Percentiles rank a stretch among this genome's conserved stretches.
These are phyloP conservation scores for Bos indicus DNA, from an alignment of 2,113 vertebrate species.

Conservation along the genomic window DNA sequence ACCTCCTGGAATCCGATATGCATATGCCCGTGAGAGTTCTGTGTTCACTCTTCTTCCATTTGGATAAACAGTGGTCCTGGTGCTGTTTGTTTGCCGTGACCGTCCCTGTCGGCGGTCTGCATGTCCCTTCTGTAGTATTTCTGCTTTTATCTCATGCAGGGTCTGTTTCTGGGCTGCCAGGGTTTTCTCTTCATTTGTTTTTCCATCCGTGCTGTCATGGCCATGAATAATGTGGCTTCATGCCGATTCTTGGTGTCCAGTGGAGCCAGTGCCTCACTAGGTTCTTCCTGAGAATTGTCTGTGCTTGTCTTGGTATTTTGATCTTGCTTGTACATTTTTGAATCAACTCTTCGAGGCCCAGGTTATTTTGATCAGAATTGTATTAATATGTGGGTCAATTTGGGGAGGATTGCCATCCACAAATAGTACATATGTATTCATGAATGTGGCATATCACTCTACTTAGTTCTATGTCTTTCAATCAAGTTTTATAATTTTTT, in stretches of 20 bases:
- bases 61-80: not conserved
- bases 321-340: not conserved
- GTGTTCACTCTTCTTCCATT: not conserved
- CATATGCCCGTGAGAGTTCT: fast-evolving
- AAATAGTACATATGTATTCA: fast-evolving
- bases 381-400: not conserved
- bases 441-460: not conserved
- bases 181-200: not conserved
- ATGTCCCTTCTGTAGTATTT: not conserved
- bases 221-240: fast-evolving
- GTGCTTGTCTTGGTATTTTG: not conserved
- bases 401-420: not conserved
- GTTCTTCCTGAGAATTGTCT: not conserved
- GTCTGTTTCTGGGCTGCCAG: not conserved
- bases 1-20: not conserved
- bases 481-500: not conserved
- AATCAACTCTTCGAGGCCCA: not conserved
- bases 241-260: not conserved
- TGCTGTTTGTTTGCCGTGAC: fast-evolving
- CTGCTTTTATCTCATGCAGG: fast-evolving
- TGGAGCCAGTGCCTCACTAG: not conserved
- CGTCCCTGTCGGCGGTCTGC: not conserved
- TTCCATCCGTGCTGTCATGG: too few species aligned
- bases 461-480: not conserved
- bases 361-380: not conserved